Evolutionary conservation across 2,797 vertebrate species (phyloP).

Genomic region (Leptodactylus fallax): DNA sequence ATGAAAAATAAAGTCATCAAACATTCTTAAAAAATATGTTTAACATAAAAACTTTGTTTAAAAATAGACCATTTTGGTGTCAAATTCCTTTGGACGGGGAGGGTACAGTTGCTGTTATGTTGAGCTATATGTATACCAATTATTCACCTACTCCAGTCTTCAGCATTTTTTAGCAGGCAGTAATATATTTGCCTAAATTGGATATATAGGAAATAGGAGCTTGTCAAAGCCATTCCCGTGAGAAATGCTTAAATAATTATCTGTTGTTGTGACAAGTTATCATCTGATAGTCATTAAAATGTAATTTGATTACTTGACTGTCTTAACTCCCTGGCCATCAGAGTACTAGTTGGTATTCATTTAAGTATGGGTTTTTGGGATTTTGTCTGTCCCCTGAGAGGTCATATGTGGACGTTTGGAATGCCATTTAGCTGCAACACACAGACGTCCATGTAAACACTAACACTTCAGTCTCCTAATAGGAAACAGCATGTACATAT

Average conservation of each 20-base stretch:
- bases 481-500: neutral
- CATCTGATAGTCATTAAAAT: conserved; percentile 63
- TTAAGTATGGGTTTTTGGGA: conserved; percentile 33
- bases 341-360: conserved; percentile 59
- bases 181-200: neutral
- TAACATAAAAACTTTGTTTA: no score
- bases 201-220: neutral
- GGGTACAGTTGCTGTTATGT: no score
- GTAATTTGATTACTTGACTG: conserved; percentile 63
- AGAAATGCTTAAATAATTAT: conserved; percentile 64
- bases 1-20: no score
- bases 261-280: conserved; percentile 62
- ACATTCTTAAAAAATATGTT: no score
- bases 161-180: neutral
- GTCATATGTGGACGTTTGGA: conserved; percentile 26
- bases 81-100: no score
- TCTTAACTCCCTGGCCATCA: conserved; percentile 62
- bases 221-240: conserved; percentile 29
- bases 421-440: conserved; percentile 19
- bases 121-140: no score
- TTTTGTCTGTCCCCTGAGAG: conserved; percentile 36
- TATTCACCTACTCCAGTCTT: neutral
- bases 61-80: no score
- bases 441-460: neutral
- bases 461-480: neutral